Conservation (phyloP, 2,113 vertebrate genomes). For the mouse (Mus musculus) region DNA sequence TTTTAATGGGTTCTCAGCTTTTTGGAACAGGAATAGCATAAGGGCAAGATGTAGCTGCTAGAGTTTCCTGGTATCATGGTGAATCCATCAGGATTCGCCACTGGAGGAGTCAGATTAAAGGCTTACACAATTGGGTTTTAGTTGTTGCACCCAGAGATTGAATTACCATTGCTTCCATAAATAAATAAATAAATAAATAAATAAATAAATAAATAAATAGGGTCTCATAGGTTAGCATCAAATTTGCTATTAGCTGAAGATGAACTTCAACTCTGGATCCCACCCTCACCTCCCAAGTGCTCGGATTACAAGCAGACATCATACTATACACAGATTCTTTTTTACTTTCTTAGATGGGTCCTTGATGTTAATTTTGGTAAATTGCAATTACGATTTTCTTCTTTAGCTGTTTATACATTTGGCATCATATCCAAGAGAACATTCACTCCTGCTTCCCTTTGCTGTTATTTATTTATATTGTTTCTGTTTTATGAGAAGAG, state of each 20-base stretch:
- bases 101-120: too few species aligned
- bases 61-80: too few species aligned
- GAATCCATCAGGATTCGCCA: too few species aligned
- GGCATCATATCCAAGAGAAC: not conserved
- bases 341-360: not conserved
- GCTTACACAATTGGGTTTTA: too few species aligned
- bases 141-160: too few species aligned
- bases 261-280: not conserved
- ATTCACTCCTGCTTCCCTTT: not conserved
- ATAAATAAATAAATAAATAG: too few species aligned
- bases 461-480: not conserved
- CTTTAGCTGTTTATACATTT: not conserved
- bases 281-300: not conserved
- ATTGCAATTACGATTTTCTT: not conserved
- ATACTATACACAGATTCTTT: not conserved
- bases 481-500: not conserved
- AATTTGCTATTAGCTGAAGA: not conserved
- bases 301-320: not conserved
- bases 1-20: not conserved
- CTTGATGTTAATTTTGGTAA: not conserved
- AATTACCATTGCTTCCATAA: too few species aligned
- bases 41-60: too few species aligned
- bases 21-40: too few species aligned
- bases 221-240: not conserved
- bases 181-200: too few species aligned